Evolutionary conservation across 1,140 invertebrate genomes (phyloP), one percentile per base, ranked within the genome.

Genomic region (Amphibalanus amphitrite): DNA sequence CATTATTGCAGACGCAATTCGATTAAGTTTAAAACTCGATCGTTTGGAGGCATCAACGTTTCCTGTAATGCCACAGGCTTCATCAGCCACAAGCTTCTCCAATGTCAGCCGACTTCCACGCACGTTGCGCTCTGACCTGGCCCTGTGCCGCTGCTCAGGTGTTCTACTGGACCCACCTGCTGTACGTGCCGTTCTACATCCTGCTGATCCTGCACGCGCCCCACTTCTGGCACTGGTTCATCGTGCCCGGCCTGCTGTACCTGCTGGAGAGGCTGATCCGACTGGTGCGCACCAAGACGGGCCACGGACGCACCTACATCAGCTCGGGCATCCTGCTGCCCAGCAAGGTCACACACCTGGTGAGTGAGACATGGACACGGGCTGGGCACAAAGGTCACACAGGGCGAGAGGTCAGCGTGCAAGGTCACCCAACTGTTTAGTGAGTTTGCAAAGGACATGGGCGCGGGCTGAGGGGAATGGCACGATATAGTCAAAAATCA

Each of bases 171-270:
- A 92, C 91, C 0, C 95, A 97, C 81, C 82, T 94, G 38, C 81
- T 98, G 47, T 97, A 95, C 79, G 82, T 95, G n/a, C 88, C 90
- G 0, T 97, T 95, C 78, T 96, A 89, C 90, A 82, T 93, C 33
- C 80, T 96, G 0, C 81, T 89, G 4, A 86, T 96, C 28, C 82
- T 96, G 40, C 95, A 98, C 79, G 92, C 87, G 0, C 91, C 92
- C 0, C 92, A 91, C 77, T 97, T 95, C 79, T 97, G 93, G 93
- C 94, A 92, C 79, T 97, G 94, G 94, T 93, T 97, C 77, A 79
- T 95, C 20, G 79, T 87, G 1, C 94, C 94, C 0, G 92, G 91
- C 0, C 74, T 87, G 0, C 82, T 95, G 0, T 97, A 91, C 78
- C 69, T 90, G 0, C 79, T 92, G 0, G 94, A 98, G 81, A 84